A percentile compares a stretch with the other conserved stretches of the same genome.
Conservation (phyloP, 1,140 invertebrate genomes). For the Paraescarpia echinospica region DNA sequence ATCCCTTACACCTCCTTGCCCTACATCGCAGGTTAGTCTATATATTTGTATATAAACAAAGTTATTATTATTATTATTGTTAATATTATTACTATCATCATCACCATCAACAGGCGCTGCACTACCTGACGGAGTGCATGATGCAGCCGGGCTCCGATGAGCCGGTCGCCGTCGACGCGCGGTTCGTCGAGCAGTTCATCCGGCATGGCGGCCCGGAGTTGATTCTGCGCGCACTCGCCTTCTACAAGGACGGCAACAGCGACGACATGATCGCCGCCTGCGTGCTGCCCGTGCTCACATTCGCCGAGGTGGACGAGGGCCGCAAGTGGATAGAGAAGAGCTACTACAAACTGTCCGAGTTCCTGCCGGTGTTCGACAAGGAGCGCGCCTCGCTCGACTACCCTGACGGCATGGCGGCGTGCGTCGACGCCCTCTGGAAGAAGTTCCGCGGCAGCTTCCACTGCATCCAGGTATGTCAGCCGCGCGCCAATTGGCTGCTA, state of each 20-base stretch:
- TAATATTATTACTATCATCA: neutral
- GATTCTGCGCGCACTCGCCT: slow-evolving; percentile 33
- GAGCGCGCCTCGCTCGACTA: slow-evolving; percentile 17
- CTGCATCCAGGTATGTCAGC: slow-evolving; percentile 28
- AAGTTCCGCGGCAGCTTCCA: slow-evolving; percentile 34
- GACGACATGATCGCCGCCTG: slow-evolving; percentile 22
- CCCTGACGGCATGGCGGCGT: slow-evolving; percentile 14
- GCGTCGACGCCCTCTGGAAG: slow-evolving; percentile 25
- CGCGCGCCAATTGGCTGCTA: neutral
- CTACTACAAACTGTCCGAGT: slow-evolving; percentile 27
- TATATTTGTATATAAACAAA: too few relatives aligned
- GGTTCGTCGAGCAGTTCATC: slow-evolving; percentile 37
- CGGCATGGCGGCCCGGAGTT: slow-evolving; percentile 35
- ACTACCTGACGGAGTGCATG: slow-evolving; percentile 25
- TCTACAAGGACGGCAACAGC: slow-evolving; percentile 24
- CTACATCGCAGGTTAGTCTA: too few relatives aligned
- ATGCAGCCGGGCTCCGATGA: slow-evolving; percentile 32
- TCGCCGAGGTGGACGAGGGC: slow-evolving; percentile 30
- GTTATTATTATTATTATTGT: too few relatives aligned
- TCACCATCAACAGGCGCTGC: neutral
- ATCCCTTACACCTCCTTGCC: too few relatives aligned
- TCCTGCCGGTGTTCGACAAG: slow-evolving; percentile 11
- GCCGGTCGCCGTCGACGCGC: slow-evolving; percentile 30
- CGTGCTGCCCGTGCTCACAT: slow-evolving; percentile 19
- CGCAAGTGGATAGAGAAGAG: slow-evolving; percentile 37